phyloP scores from a whole-genome alignment of 2,113 vertebrate species.

The Peromyscus maniculatus region DNA sequence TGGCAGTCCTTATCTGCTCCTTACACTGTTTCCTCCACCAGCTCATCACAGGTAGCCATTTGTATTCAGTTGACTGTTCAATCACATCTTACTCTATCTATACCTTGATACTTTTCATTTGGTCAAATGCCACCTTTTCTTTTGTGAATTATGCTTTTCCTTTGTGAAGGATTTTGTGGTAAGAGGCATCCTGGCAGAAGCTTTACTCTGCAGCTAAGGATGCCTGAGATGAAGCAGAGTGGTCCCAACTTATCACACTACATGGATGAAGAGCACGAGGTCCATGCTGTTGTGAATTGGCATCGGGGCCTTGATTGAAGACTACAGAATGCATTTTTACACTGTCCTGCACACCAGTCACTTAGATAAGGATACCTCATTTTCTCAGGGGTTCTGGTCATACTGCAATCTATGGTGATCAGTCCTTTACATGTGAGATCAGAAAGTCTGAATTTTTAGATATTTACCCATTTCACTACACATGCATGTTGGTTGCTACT shows the following conservation, averaged over 20 bases:
- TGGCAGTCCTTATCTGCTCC: neutral
- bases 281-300: neutral
- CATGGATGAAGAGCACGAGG: neutral
- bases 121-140: neutral
- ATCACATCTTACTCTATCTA: neutral
- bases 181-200: neutral
- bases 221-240: neutral
- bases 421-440: neutral
- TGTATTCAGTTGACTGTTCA: neutral
- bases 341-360: fast-evolving
- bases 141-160: neutral
- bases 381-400: neutral
- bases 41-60: neutral
- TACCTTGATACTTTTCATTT: neutral
- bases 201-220: neutral
- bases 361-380: neutral
- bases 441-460: slow-evolving; percentile 20
- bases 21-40: neutral
- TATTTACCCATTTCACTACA: neutral
- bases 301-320: neutral
- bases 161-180: neutral
- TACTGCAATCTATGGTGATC: neutral
- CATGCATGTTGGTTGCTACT: neutral
- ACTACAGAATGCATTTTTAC: neutral
- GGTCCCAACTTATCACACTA: neutral